Evolutionary conservation across 2,888 invertebrate species (phyloP).

Genomic region (Himalopsyche anomala): DNA sequence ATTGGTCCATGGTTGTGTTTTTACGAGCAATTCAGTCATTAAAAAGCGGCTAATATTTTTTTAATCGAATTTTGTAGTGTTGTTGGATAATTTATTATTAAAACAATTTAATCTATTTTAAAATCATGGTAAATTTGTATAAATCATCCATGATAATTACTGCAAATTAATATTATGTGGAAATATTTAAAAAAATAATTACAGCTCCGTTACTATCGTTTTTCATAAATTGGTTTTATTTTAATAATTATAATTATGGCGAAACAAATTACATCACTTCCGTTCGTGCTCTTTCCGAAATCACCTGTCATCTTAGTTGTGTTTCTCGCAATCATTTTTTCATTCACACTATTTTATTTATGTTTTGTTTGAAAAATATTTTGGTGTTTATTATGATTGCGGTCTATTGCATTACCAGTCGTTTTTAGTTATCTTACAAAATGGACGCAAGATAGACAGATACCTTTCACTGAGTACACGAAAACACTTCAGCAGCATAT

Average conservation of each 20-base stretch:
- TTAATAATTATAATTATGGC: background rate
- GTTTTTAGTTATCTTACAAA: background rate
- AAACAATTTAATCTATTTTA: too few species aligned
- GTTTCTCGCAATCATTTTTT: background rate
- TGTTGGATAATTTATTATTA: too few species aligned
- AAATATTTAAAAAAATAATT: too few species aligned
- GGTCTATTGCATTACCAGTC: background rate
- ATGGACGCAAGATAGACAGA: background rate
- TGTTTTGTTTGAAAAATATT: background rate
- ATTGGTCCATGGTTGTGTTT: too few species aligned
- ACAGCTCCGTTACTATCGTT: background rate
- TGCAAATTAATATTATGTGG: too few species aligned
- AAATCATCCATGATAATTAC: too few species aligned
- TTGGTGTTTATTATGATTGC: background rate
- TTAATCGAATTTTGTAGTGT: too few species aligned
- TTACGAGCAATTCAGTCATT: too few species aligned
- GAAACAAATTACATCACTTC: background rate
- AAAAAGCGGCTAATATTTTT: too few species aligned
- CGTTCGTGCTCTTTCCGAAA: background rate
- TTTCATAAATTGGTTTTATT: background rate
- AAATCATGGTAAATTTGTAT: too few species aligned
- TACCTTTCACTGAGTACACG: background rate
- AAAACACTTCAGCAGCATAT: background rate
- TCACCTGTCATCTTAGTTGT: constrained; percentile 8
- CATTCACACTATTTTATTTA: background rate